Conservation (phyloP, 2,113 vertebrate species). For the Helogale parvula region DNA sequence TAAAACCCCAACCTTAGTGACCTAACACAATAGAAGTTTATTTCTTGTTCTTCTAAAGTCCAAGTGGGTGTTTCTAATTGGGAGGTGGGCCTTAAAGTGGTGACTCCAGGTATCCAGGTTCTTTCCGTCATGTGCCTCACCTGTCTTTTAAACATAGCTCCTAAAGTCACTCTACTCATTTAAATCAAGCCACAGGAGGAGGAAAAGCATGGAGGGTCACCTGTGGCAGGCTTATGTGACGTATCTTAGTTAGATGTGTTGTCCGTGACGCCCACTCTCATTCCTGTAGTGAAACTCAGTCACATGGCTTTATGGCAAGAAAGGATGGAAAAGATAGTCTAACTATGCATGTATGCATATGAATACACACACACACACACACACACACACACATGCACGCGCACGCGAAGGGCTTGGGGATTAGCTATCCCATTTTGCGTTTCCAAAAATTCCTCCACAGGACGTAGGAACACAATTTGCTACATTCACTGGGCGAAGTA, state of each 20-base stretch:
- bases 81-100: not conserved
- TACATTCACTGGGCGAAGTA: not conserved
- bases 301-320: not conserved
- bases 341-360: not conserved
- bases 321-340: not conserved
- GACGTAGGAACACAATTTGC: not conserved
- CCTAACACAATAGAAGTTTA: not conserved
- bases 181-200: not conserved
- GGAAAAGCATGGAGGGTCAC: not conserved
- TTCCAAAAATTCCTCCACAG: not conserved
- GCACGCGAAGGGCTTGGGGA: not conserved
- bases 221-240: no score
- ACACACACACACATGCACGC: not conserved
- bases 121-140: not conserved
- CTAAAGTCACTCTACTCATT: not conserved
- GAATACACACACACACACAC: not conserved
- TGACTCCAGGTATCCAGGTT: not conserved
- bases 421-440: not conserved
- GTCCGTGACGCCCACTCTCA: not conserved
- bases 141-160: not conserved
- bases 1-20: not conserved
- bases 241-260: not conserved
- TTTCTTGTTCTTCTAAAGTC: not conserved
- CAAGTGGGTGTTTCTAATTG: not conserved
- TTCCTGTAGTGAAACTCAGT: not conserved